phyloP scores from a whole-genome alignment of 2,113 vertebrate species.

The Grus americana region DNA sequence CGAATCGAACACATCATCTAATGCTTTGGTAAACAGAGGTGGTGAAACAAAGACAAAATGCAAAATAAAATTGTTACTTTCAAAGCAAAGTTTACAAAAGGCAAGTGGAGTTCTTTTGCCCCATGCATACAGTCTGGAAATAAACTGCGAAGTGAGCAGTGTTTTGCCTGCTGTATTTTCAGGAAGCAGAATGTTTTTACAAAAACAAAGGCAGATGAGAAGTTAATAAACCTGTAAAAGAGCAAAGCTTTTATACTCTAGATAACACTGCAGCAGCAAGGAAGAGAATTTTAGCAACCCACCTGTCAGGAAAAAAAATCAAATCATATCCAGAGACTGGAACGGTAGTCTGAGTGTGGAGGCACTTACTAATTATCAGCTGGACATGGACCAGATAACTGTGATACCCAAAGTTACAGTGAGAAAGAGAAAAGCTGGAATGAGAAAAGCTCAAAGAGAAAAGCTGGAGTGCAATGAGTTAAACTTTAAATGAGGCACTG shows the following conservation, averaged over 20 bases:
- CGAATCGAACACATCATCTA: background rate
- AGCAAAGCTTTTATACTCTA: background rate
- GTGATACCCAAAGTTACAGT: background rate
- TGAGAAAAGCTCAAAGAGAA: background rate
- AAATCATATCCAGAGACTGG: background rate
- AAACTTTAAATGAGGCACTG: background rate
- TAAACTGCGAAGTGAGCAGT: background rate
- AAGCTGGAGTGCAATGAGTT: background rate
- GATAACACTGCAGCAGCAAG: background rate
- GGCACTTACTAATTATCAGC: background rate
- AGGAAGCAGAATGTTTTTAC: background rate
- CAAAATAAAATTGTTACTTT: background rate
- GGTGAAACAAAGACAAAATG: background rate
- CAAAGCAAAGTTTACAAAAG: background rate
- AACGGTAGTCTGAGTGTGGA: background rate
- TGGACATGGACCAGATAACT: background rate
- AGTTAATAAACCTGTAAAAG: background rate
- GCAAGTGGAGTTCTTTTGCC: background rate
- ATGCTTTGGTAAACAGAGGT: background rate
- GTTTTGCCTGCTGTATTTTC: background rate
- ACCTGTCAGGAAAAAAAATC: background rate
- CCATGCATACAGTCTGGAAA: background rate
- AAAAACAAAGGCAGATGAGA: background rate
- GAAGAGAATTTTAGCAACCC: background rate
- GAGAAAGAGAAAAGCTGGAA: background rate